A percentile compares a stretch with the other conserved stretches of the same genome.
These are phyloP conservation scores for Lithobates sylvaticus DNA, from an alignment of 2,797 vertebrate genomes.

Conservation along the genomic window DNA sequence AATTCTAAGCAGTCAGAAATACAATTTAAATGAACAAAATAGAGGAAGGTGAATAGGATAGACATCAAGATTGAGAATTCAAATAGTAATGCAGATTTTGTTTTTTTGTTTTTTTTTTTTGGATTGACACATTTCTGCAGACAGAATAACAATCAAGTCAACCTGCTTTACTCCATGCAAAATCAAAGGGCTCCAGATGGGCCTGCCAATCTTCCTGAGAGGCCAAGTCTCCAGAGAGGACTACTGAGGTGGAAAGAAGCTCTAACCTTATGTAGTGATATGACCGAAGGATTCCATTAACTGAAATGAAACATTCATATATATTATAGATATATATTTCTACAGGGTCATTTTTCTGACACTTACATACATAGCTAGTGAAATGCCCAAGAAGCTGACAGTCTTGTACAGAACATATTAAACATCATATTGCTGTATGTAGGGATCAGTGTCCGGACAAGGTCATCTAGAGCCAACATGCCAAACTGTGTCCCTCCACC, in stretches of 20 bases:
- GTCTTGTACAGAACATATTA: not conserved
- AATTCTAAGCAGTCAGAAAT: constrained; percentile 11
- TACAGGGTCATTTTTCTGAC: not conserved
- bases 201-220: constrained; percentile 9
- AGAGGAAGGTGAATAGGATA: constrained; percentile 17
- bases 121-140: constrained; percentile 9
- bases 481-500: too few species aligned
- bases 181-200: not conserved
- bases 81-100: constrained; percentile 9
- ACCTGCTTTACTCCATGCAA: not conserved
- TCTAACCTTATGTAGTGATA: constrained; percentile 1
- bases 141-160: constrained; percentile 22
- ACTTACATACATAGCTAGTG: too few species aligned
- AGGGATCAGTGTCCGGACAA: not conserved
- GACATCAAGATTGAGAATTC: not conserved
- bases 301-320: not conserved
- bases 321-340: not conserved
- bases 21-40: constrained; percentile 28
- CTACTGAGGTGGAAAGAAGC: not conserved
- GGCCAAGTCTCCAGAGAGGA: not conserved
- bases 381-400: too few species aligned
- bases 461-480: too few species aligned
- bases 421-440: not conserved
- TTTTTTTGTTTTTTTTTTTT: not conserved
- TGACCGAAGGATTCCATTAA: not conserved